These are phyloP conservation scores for Neopelma chrysocephalum DNA, from an alignment of 2,797 vertebrate species.

Conservation along the genomic window DNA sequence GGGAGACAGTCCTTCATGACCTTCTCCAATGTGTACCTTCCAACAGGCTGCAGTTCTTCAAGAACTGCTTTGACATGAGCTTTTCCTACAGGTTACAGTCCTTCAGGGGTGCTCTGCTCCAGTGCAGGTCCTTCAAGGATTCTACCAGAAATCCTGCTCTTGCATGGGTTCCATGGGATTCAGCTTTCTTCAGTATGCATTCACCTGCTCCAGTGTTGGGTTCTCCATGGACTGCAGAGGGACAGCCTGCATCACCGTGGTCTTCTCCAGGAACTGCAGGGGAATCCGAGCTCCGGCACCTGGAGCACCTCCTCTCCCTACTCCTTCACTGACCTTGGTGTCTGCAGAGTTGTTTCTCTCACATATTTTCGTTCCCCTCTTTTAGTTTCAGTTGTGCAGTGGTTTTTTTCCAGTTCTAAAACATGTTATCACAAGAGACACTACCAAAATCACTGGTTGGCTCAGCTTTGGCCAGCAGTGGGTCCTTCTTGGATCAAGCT, in stretches of 20 bases:
- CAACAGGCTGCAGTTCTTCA: neutral
- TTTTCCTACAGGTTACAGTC: neutral
- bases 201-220: rapidly evolving
- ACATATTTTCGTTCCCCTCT: neutral
- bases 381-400: rapidly evolving
- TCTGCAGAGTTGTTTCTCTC: neutral
- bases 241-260: neutral
- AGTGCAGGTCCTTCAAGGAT: neutral
- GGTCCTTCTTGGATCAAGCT: neutral
- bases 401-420: neutral
- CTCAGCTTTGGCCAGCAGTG: neutral
- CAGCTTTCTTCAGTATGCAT: neutral
- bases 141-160: neutral
- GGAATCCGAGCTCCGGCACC: rapidly evolving
- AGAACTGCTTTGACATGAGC: neutral
- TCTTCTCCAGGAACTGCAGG: neutral
- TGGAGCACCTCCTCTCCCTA: rapidly evolving
- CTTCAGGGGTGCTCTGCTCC: neutral
- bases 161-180: neutral
- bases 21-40: neutral
- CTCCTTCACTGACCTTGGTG: neutral
- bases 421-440: neutral
- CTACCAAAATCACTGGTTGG: neutral
- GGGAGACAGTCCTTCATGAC: neutral
- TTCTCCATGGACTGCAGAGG: neutral